phyloP scores from a whole-genome alignment of 2,113 vertebrate species.

The Scolopax mira region DNA sequence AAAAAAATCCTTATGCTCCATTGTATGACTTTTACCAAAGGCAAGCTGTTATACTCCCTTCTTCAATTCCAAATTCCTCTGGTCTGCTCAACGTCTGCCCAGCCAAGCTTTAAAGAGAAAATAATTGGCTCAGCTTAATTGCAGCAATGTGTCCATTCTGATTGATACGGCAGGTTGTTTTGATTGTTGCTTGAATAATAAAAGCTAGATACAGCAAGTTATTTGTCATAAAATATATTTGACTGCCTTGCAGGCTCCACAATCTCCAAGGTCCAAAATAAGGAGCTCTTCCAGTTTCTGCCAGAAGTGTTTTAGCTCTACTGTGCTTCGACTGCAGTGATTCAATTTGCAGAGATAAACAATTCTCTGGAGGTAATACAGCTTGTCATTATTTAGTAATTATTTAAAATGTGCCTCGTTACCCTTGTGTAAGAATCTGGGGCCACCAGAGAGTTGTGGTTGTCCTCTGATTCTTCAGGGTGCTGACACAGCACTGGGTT shows the following conservation, averaged over 20 bases:
- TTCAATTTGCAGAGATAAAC: conserved; percentile 39
- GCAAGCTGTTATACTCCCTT: neutral
- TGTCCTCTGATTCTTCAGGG: neutral
- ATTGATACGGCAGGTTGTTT: neutral
- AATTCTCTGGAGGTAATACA: neutral
- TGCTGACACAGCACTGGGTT: neutral
- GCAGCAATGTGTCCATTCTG: neutral
- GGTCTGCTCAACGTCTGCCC: neutral
- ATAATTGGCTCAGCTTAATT: neutral
- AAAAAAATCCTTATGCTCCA: neutral
- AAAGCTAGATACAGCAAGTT: neutral
- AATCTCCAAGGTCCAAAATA: neutral
- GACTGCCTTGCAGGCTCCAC: neutral
- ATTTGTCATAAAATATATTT: neutral
- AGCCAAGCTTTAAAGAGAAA: neutral
- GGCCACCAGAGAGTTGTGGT: neutral
- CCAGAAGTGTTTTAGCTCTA: neutral
- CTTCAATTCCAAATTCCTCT: neutral
- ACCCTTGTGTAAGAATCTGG: neutral
- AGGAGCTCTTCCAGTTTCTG: neutral
- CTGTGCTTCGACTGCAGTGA: neutral
- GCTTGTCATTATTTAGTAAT: conserved; percentile 12
- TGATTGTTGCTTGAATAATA: neutral
- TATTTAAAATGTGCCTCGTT: neutral
- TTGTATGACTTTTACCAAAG: neutral